These are phyloP conservation scores for Synanthedon vespiformis DNA, from an alignment of 2,888 invertebrate genomes.

Conservation along the genomic window DNA sequence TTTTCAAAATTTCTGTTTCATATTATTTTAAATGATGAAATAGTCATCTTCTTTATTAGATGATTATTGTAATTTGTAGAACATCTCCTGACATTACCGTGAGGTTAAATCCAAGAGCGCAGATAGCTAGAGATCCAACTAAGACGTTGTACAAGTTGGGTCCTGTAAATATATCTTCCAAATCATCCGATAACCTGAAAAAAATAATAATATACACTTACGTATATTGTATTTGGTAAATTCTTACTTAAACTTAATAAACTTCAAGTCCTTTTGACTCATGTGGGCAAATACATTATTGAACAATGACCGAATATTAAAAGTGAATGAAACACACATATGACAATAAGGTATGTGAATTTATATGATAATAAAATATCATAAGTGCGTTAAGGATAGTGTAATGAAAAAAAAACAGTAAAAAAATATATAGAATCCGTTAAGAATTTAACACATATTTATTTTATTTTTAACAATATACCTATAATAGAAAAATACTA, in stretches of 20 bases:
- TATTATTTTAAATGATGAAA: background rate
- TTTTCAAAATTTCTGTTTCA: background rate
- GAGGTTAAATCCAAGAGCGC: conserved; percentile 52
- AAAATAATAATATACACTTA: too few relatives aligned
- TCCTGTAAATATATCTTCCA: conserved; percentile 47
- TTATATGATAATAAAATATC: background rate
- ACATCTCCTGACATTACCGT: conserved; percentile 24
- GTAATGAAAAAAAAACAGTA: background rate
- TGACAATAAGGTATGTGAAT: background rate
- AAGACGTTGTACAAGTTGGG: conserved; percentile 49
- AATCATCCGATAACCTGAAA: conserved; percentile 43
- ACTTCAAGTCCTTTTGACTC: too few relatives aligned
- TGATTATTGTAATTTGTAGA: too few relatives aligned
- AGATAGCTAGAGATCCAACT: conserved; percentile 49
- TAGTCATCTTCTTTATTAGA: too few relatives aligned
- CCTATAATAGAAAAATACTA: conserved; percentile 15
- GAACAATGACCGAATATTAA: too few relatives aligned
- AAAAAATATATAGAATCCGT: background rate
- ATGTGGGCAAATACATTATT: too few relatives aligned
- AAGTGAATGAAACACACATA: too few relatives aligned
- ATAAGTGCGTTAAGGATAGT: background rate
- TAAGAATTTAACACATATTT: background rate
- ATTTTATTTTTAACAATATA: background rate
- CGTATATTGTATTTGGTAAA: too few relatives aligned
- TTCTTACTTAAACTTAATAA: too few relatives aligned